Conservation (phyloP, 2,888 invertebrate species). For the Catocala nupta region DNA sequence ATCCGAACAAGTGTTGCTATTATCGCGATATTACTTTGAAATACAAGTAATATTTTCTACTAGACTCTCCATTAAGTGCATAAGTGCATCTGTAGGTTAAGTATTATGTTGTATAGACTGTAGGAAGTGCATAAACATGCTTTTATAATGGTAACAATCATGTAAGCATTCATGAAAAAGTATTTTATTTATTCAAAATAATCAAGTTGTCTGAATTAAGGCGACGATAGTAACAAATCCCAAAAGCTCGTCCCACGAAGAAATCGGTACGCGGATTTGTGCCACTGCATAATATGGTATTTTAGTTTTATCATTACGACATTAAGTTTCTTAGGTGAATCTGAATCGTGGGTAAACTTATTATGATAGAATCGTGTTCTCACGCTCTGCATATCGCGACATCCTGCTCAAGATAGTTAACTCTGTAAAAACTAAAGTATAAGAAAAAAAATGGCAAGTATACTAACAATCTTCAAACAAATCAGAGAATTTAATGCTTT, state of each 20-base stretch:
- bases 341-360: slow-evolving; percentile 56
- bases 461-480: slow-evolving; percentile 19
- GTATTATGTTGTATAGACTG: too few relatives aligned
- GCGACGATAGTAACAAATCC: background rate
- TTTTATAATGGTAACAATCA: too few relatives aligned
- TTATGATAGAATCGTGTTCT: slow-evolving; percentile 52
- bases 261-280: slow-evolving; percentile 18
- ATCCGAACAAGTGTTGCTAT: slow-evolving; percentile 2
- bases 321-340: slow-evolving; percentile 47
- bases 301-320: slow-evolving; percentile 42
- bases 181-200: too few relatives aligned
- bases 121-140: background rate
- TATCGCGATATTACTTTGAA: too few relatives aligned
- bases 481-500: slow-evolving; percentile 28
- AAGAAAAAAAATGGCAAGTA: slow-evolving; percentile 28
- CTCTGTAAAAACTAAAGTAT: slow-evolving; percentile 42
- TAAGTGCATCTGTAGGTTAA: too few relatives aligned
- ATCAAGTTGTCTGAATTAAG: background rate
- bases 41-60: too few relatives aligned
- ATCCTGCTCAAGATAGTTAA: slow-evolving; percentile 47
- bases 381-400: slow-evolving; percentile 52
- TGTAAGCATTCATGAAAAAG: too few relatives aligned
- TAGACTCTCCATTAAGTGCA: too few relatives aligned
- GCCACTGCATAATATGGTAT: slow-evolving; percentile 14
- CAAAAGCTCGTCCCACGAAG: background rate